Evolutionary conservation across 2,888 invertebrate species (phyloP).

Genomic region (Aproaerema taeniolella): DNA sequence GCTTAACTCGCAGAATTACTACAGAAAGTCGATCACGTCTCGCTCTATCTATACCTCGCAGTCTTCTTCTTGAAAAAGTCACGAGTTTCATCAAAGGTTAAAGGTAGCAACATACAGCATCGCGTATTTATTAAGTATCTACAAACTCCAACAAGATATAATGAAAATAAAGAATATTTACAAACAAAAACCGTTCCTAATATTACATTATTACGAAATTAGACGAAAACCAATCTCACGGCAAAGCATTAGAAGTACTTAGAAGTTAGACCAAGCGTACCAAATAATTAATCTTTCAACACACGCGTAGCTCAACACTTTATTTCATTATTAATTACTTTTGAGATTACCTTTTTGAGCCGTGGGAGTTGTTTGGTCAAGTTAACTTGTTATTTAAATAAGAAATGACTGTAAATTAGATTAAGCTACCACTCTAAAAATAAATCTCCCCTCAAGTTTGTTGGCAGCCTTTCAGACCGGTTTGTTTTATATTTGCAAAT

Average conservation of each 20-base stretch:
- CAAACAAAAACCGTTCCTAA: too few species aligned
- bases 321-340: too few species aligned
- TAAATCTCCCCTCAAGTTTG: background rate
- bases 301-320: too few species aligned
- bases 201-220: too few species aligned
- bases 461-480: background rate
- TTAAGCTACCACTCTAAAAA: slow-evolving; percentile 1
- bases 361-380: too few species aligned
- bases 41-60: slow-evolving; percentile 7
- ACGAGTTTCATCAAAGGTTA: slow-evolving; percentile 1
- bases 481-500: slow-evolving; percentile 3
- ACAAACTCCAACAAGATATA: background rate
- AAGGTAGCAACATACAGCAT: slow-evolving; percentile 10
- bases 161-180: background rate
- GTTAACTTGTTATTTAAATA: background rate
- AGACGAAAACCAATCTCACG: too few species aligned
- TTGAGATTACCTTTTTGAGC: too few species aligned
- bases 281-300: too few species aligned
- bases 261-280: too few species aligned
- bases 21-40: slow-evolving; percentile 22
- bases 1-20: slow-evolving; percentile 23
- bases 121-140: slow-evolving; percentile 5
- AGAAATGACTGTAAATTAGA: background rate
- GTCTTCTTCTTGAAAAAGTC: slow-evolving; percentile 5
- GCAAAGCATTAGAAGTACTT: too few species aligned